phyloP scores from a whole-genome alignment of 2,888 invertebrate species.

The Bellardia bayeri region DNA sequence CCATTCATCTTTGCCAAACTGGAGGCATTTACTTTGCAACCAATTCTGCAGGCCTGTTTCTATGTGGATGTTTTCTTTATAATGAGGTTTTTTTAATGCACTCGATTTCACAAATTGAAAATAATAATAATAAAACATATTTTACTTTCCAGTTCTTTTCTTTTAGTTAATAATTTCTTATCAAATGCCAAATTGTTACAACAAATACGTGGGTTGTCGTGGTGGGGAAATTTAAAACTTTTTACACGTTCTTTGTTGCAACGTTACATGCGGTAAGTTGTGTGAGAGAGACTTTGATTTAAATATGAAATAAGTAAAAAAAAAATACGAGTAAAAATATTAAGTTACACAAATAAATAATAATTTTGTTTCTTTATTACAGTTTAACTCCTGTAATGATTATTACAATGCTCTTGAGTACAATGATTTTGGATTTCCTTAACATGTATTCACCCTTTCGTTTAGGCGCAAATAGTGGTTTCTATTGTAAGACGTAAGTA shows the following conservation, averaged over 20 bases:
- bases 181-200: constrained; percentile 75
- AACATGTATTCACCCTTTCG: constrained; percentile 79
- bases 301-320: background rate
- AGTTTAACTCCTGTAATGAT: constrained; percentile 80
- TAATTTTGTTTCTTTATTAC: constrained; percentile 55
- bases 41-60: constrained; percentile 78
- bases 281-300: background rate
- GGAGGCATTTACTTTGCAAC: constrained; percentile 77
- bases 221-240: constrained; percentile 75
- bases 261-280: constrained; percentile 79
- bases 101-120: background rate
- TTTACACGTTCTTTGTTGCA: constrained; percentile 77
- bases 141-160: constrained; percentile 76
- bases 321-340: background rate
- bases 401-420: constrained; percentile 77
- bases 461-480: constrained; percentile 77
- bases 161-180: constrained; percentile 79
- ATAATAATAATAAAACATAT: background rate
- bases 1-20: constrained; percentile 78
- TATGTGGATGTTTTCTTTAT: constrained; percentile 81
- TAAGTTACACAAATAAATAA: too few relatives aligned
- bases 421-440: constrained; percentile 77
- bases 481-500: constrained; percentile 79
- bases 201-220: constrained; percentile 73
- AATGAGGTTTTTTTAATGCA: constrained; percentile 76